Base-by-base conservation (phyloP, 2,888 invertebrate species). In the Oxytorus armatus region DNA sequence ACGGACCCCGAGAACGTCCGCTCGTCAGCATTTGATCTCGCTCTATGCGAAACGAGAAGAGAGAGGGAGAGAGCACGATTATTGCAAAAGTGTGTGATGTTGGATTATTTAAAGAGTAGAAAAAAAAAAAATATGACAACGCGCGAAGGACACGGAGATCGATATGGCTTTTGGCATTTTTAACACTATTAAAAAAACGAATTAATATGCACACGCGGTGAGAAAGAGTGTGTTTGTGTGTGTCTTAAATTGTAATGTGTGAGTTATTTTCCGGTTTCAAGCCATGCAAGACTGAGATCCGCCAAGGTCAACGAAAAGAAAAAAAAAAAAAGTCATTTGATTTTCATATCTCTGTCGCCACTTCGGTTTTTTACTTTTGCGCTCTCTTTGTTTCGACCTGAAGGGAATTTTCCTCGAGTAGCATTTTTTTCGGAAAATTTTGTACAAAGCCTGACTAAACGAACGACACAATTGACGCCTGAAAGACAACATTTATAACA, bases 211-310 rank as follows among this genome's bases (percentile, higher is more conserved):
- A 51, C 49, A 16, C 47, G 72, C 51, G 63, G 16, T 53, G 53
- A 14, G 18, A 33, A 8, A 25, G 21, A 33, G 11, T 29, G 16
- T 39, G 23, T 59, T n/a, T 49, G 49, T 14, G 33, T 11, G 21
- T 49, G 18, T 33, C 18, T 65, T 11, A 29, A 7, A 29, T 65
- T 16, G 29, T 33, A n/a, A 14, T 16, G 66, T 16, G 68, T 16
- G 53, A 47, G n/a, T n/a, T n/a, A n/a, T 39, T 29, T 57, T 66
- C 10, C 57, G 33, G 44, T 66, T 79, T 70, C 59, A 39, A 47
- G 68, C 66, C 66, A 68, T 53, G 42, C 53, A 76, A 79, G 79
- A 79, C 79, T 79, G 75, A 79, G 70, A 74, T 79, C 74, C 65
- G 57, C 72, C 65, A 76, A 76, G 66, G 59, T 79, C 79, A 68